Conservation (phyloP, 2,113 vertebrate species). For the Aspidoscelis tigris region DNA sequence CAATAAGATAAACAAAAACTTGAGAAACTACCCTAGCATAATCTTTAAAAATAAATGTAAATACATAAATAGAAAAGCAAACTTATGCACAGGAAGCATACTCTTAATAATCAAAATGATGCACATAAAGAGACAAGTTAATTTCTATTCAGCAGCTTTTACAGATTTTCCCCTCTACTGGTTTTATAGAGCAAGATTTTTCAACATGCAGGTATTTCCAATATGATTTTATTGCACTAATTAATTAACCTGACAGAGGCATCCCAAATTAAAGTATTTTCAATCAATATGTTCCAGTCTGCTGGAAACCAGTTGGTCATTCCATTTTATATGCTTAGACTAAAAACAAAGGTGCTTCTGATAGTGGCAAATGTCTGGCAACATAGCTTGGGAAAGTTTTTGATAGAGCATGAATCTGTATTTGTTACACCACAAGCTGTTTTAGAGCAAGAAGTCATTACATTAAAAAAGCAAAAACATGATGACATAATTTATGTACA, state of each 20-base stretch:
- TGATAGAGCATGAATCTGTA: not conserved
- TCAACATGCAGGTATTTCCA: conserved; percentile 44
- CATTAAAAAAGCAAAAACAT: conserved; percentile 20
- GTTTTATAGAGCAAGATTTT: conserved; percentile 42
- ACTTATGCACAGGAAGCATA: not conserved
- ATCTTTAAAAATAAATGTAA: conserved; percentile 19
- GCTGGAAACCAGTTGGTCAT: conserved; percentile 44
- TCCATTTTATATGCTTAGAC: conserved; percentile 40
- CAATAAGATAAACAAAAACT: too few relatives aligned
- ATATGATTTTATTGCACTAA: conserved; percentile 54
- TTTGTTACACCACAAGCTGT: conserved; percentile 33
- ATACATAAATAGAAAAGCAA: conserved; percentile 30
- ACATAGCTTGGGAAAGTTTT: conserved; percentile 18
- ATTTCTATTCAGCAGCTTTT: conserved; percentile 52
- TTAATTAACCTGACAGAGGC: conserved; percentile 59
- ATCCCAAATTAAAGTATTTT: conserved; percentile 53
- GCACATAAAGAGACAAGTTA: conserved; percentile 26
- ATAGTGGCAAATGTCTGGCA: conserved; percentile 5
- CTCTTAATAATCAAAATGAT: conserved; percentile 7
- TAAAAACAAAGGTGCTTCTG: conserved; percentile 35
- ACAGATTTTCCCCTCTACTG: conserved; percentile 46
- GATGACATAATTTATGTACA: conserved; percentile 37
- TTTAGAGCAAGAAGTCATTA: not conserved
- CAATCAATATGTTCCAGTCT: conserved; percentile 52
- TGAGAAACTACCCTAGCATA: not conserved